Conservation (phyloP, 1,140 invertebrate species). For the Bilobella aurantiaca region DNA sequence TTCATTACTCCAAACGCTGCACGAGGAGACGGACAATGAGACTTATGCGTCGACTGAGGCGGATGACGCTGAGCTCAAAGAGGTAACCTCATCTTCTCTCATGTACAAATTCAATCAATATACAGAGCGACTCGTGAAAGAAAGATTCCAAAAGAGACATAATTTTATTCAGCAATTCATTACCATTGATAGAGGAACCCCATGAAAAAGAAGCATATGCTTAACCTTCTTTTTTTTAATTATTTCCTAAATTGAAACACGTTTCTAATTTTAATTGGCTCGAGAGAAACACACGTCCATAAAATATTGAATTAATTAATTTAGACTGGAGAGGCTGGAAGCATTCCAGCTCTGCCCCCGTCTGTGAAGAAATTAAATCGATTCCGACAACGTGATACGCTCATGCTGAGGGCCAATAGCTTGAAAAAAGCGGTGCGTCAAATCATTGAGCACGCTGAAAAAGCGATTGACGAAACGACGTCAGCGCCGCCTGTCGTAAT, state of each 20-base stretch:
- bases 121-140: too few species aligned
- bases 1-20: slow-evolving; percentile 58
- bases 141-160: too few species aligned
- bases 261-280: too few species aligned
- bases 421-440: slow-evolving; percentile 75
- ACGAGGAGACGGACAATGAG: slow-evolving; percentile 48
- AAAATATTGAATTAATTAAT: too few species aligned
- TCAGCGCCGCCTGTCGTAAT: slow-evolving; percentile 22
- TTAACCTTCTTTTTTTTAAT: too few species aligned
- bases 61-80: slow-evolving; percentile 13
- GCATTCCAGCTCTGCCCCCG: not conserved
- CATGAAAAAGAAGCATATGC: too few species aligned
- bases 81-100: too few species aligned
- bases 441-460: slow-evolving; percentile 69
- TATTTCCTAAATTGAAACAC: too few species aligned
- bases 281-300: too few species aligned
- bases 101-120: too few species aligned
- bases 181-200: too few species aligned
- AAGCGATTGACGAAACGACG: slow-evolving; percentile 49
- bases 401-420: slow-evolving; percentile 60
- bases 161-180: too few species aligned
- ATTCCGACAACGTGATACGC: slow-evolving; percentile 41
- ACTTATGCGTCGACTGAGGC: slow-evolving; percentile 24
- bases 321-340: not conserved
- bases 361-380: slow-evolving; percentile 21